Percentiles rank a stretch among this genome's conserved stretches.
phyloP scores from a whole-genome alignment of 2,888 invertebrate species.

The Hermodice carunculata region DNA sequence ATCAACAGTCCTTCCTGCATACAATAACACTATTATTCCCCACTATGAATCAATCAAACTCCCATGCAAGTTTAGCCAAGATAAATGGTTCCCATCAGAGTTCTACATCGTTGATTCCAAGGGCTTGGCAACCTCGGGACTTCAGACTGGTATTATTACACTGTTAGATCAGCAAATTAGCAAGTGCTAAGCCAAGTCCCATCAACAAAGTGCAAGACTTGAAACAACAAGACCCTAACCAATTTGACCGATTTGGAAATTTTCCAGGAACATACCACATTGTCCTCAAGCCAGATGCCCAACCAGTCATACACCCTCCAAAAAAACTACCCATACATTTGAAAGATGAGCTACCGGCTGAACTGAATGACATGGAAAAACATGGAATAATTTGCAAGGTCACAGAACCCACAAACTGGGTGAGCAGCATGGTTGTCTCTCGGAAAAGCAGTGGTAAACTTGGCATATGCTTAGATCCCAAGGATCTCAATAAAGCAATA shows the following conservation, averaged over 20 bases:
- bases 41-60: too few species aligned
- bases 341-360: conserved; percentile 11
- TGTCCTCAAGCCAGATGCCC: conserved; percentile 4
- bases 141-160: too few species aligned
- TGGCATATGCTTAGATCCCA: conserved; percentile 32
- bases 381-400: conserved; percentile 26
- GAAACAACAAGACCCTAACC: too few species aligned
- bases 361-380: conserved; percentile 23
- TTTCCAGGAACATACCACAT: conserved; percentile 16
- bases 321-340: conserved; percentile 21
- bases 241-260: conserved; percentile 9
- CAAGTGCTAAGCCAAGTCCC: too few species aligned
- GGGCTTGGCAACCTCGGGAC: too few species aligned
- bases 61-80: too few species aligned
- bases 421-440: conserved; percentile 31
- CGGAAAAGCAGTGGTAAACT: conserved; percentile 34
- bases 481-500: conserved; percentile 28
- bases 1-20: too few species aligned
- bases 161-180: too few species aligned
- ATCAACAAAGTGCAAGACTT: too few species aligned
- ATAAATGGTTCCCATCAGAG: too few species aligned
- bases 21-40: too few species aligned
- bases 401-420: conserved; percentile 41
- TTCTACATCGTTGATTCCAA: too few species aligned
- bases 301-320: conserved; percentile 20